Base-by-base conservation (phyloP, 2,888 invertebrate genomes). In the Tinea trinotella region DNA sequence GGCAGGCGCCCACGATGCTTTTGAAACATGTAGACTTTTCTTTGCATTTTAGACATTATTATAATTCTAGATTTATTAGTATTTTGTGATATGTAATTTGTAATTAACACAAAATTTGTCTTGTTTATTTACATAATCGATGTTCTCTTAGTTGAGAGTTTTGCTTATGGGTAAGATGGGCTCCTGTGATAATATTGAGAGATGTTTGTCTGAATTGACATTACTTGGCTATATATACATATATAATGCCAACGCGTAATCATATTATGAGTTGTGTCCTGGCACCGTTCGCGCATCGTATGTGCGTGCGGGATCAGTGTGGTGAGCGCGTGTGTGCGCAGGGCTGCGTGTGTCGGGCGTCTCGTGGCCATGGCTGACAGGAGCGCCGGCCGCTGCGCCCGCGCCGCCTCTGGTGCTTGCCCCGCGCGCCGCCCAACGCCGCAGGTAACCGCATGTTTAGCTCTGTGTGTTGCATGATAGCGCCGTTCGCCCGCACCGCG, bases 271-370 rank as follows among this genome's bases (percentile, higher is more conserved):
- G n/a, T n/a, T n/a, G n/a, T n/a, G n/a, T n/a, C n/a, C n/a, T n/a
- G n/a, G n/a, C n/a, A n/a, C n/a, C n/a, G n/a, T n/a, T n/a, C n/a
- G n/a, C n/a, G n/a, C n/a, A n/a, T n/a, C n/a, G n/a, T n/a, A n/a
- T n/a, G n/a, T n/a, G n/a, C 15, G 56, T 57, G 60, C 63, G 65
- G 64, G n/a, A n/a, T n/a, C 63, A 65, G 72, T 63, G 70, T 66
- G 67, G 70, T 68, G 74, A 69, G 70, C 73, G 75, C 72, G 70
- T 76, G 74, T 80, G 76, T 80, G 76, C 78, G 79, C 88, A 91
- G 92, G 92, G 88, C 91, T 91, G 88, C 91, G 92, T 81, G 89
- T 92, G 84, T 91, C 92, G 73, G 89, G 91, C 86, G 88, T 90
- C 87, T 79, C 92, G 79, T 92, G 92, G 92, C 91, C 92, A 79